Evolutionary conservation across 2,113 vertebrate genomes (phyloP), one percentile per base, ranked within the genome.

Genomic region (Gallinago undulata): DNA sequence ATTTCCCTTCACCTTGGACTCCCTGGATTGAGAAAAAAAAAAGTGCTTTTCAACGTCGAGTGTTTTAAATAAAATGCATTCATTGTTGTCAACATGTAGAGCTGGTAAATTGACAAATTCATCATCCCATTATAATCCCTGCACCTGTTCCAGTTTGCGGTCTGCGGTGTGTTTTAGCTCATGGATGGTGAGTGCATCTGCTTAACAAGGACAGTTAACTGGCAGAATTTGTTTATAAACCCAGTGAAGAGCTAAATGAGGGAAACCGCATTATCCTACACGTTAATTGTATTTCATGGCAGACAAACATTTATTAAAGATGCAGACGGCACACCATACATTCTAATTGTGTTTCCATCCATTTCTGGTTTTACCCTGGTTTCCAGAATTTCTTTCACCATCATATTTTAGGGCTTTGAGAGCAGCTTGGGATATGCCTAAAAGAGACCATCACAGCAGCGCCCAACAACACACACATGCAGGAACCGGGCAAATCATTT

Each of bases 181-280:
- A 33, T 93, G 93, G 91, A 78, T 90, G 96, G 94, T 88, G 95
- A 97, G 80, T 88, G 84, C 97, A 98, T 98, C 98, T 98, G 98
- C 91, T 97, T 97, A 96, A 97, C 95, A 94, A 91, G 91, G 80
- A 84, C 92, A 93, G 96, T 96, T 97, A 97, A 97, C 97, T 43
- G 95, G 92, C 94, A 98, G 97, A 96, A 97, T 98, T 98, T 98
- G 97, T 98, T 98, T 97, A 98, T 96, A 97, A 98, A 97, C 48
- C 96, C 96, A 96, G 86, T 96, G 96, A 98, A 96, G 93, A 98
- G 95, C 97, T 98, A 98, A 98, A 97, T 96, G 97, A 97, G 95
- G 97, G 93, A 98, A 98, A 98, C 94, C 91, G 75, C 89, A 98
- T 98, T 98, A 98, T 97, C 88, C 55, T 95, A 95, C 96, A 97